Evolutionary conservation across 1,140 invertebrate genomes (phyloP), one percentile per base, ranked within the genome.

Genomic region (Danaus plexippus): DNA sequence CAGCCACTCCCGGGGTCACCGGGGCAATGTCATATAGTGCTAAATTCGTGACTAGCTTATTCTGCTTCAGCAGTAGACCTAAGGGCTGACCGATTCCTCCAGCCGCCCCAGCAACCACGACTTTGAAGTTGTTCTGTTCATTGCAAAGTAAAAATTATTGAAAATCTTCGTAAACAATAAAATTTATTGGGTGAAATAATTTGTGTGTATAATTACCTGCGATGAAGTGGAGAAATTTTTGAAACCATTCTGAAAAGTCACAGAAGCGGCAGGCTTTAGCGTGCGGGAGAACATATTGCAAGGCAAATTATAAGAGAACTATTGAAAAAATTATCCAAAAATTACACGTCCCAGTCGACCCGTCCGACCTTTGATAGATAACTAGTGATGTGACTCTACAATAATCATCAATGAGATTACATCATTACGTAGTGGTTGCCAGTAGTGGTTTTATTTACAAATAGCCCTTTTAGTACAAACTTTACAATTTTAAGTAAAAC

Each of bases 21-120:
- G 85, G 85, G 0, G 97, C 96, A 84, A 99, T 94, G 90, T 99
- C 98, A 75, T 98, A 99, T 1, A 99, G 89, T 0, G 93, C 91
- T 57, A 99, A 88, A 69, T 95, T 90, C 11, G 91, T 92, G 11
- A 99, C 91, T 44, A 95, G 81, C 47, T 95, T 92, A 61, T 94
- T 96, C 69, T 95, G 91, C 88, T 99, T 99, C 54, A 99, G 85
- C n/a, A 99, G 90, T 44, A 99, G 89, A 9, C 97, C 96, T 67
- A 99, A 86, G 8, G 98, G 98, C 87, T 99, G 98, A 1, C 98
- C 98, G 87, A 99, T 99, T 49, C 98, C 98, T 63, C 98, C 98
- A 75, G 93, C 92, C 1, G 98, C 98, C 54, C 98, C 98, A 81
- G 97, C 91, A 46, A 99, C 96, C 55, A 97, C 94, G 12, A 99